Evolutionary conservation across 2,113 vertebrate genomes (phyloP), one percentile per base, ranked within the genome.

Genomic region (Sebastes schlegelii): DNA sequence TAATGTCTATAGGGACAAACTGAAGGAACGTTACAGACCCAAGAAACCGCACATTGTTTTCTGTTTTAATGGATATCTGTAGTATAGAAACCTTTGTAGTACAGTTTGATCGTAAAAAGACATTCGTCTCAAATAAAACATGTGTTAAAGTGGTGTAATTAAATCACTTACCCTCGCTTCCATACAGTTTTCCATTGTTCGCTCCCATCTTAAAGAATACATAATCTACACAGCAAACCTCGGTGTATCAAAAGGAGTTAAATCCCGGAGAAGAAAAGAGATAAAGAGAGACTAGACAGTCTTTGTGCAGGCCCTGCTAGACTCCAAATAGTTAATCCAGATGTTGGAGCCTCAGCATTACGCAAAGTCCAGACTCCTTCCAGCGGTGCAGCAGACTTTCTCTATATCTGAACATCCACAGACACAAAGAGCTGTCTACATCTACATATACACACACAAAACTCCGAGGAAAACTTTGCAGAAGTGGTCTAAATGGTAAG

Each of bases 161-260:
- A 10, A 17, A 74, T 17, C 51, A 93, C 97, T 97, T 95, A 99
- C 98, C 98, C 95, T 99, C 98, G 90, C 98, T 99, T 95, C 97
- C 98, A 93, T 96, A 97, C 94, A 96, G 97, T 94, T 98, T 99
- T 95, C 97, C 98, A 97, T 98, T 98, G 97, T 98, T 98, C 89
- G 98, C 97, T 90, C 98, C 98, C 98, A 99, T 99, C 95, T 95
- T 95, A 96, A 89, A 92, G 95, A 91, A 96, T 93, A 96, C 97
- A 98, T 97, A 95, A 96, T 96, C 96, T 95, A 94, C 64, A 77
- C 81, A 26, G 74, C 90, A 88, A 61, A 79, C 19, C 80, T 57
- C 74, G 74, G 61, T 46, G 55, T 69, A 84, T 89, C 77, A 87
- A 65, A 77, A 75, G 34, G 13, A 63, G 82, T 74, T 85, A 84